Base-by-base conservation (phyloP, 1,140 invertebrate genomes). In the Scaptomyza pallida region DNA sequence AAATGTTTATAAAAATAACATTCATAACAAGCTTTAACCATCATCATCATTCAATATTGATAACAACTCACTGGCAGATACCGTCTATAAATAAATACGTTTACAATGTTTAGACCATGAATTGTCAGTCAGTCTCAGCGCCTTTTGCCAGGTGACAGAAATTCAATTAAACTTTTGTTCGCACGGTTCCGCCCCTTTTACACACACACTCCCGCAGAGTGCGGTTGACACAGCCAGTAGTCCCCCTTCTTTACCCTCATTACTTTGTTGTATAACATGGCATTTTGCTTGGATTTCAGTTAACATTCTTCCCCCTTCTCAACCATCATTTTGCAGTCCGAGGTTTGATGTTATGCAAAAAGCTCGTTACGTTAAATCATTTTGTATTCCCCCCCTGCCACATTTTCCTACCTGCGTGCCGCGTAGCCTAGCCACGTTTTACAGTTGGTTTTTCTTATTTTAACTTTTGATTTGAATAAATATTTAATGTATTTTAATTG, bases 121-220 rank as follows among this genome's bases (percentile, higher is more conserved):
- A 55, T 65, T 63, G 76, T 79, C 76, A 68, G 54, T 55, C 52
- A n/a, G n/a, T n/a, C n/a, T n/a, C n/a, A 45, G 30, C 33, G 56
- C 51, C 43, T 52, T 48, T 61, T 56, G 60, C 23, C 44, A 63
- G 81, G 69, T 77, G 64, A 74, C 55, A 60, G 35, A 85, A 74
- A 86, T 81, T 85, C 77, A 86, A 86, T 85, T 85, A 81, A 85
- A 81, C 76, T 85, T 80, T 80, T 80, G 62, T 63, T 60, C 52
- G 13, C 63, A 55, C 30, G 5, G 23, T 26, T 47, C 40, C 13
- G 5, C 30, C 57, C 13, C 15, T n/a, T 48, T 15, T 13, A 37
- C 47, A 35, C 17, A 19, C 16, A 19, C 17, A 52, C 33, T 37
- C 23, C 15, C 30, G 17, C 30, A 17, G n/a, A 33, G 16, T 15